Percentiles rank a stretch among this genome's conserved stretches.
These are phyloP conservation scores for Calephelis nemesis DNA, from an alignment of 1,140 invertebrate genomes.

Conservation along the genomic window DNA sequence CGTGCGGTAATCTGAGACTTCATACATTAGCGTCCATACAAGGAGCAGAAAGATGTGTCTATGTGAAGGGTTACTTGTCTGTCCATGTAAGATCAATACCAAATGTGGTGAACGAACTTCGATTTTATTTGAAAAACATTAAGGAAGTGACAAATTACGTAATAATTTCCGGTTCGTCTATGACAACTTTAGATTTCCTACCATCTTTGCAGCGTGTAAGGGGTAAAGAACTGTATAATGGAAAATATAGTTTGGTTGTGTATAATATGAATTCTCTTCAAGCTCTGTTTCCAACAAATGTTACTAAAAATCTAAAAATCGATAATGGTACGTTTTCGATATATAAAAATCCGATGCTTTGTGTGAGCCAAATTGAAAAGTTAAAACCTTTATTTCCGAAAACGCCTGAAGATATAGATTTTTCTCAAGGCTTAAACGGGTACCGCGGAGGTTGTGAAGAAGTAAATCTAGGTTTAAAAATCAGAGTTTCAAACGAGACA, in stretches of 20 bases:
- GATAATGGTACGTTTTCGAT: conserved; percentile 83
- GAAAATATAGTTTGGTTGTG: conserved; percentile 86
- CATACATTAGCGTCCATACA: conserved; percentile 47
- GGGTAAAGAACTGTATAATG: conserved; percentile 55
- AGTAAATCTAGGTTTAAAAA: conserved; percentile 42
- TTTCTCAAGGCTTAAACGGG: conserved; percentile 52
- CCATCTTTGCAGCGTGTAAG: conserved; percentile 78
- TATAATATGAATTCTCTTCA: conserved; percentile 86
- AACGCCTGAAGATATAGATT: conserved; percentile 41
- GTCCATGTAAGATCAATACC: conserved; percentile 52
- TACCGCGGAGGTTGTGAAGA: conserved; percentile 56
- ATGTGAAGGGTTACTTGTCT: conserved; percentile 71
- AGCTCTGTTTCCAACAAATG: conserved; percentile 80
- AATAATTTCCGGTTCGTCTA: conserved; percentile 84
- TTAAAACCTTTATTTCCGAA: conserved; percentile 67
- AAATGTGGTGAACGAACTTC: conserved; percentile 84
- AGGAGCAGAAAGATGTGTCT: conserved; percentile 52
- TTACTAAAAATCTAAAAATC: conserved; percentile 78
- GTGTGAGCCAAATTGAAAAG: conserved; percentile 82
- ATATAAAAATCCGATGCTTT: conserved; percentile 88
- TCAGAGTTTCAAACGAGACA: conserved; percentile 51
- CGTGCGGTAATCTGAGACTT: conserved; percentile 44
- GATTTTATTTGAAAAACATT: conserved; percentile 85
- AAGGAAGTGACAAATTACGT: conserved; percentile 88
- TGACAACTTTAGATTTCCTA: conserved; percentile 91